A percentile compares a stretch with the other conserved stretches of the same genome.
phyloP scores from a whole-genome alignment of 92 coral and sea anemone species.

The Epizoanthus ramosus region DNA sequence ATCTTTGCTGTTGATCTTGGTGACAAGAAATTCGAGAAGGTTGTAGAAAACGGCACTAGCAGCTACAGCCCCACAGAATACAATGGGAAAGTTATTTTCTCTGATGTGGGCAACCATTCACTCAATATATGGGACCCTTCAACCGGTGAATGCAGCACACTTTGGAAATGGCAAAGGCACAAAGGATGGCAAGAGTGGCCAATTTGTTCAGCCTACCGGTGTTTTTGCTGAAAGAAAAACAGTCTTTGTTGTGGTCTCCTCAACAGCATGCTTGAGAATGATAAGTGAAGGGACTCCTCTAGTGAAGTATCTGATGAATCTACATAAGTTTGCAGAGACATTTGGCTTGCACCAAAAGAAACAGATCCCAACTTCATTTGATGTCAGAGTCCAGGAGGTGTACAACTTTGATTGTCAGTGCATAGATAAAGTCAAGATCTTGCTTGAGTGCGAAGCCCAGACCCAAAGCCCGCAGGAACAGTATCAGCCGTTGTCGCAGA shows the following conservation, averaged over 20 bases:
- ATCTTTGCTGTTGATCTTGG: constrained; percentile 29
- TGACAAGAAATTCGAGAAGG: constrained; percentile 33
- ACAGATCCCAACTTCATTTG: constrained; percentile 2
- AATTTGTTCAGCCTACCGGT: constrained; percentile 42
- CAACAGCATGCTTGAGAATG: constrained; percentile 19
- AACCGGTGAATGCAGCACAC: constrained; percentile 39
- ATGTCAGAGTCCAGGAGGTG: constrained; percentile 41
- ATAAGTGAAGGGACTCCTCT: constrained; percentile 11
- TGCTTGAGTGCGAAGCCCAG: constrained; percentile 51
- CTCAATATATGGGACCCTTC: constrained; percentile 16
- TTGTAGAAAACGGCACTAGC: constrained; percentile 14
- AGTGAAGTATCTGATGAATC: constrained; percentile 11
- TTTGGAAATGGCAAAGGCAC: constrained; percentile 38
- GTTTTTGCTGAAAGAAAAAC: constrained; percentile 40
- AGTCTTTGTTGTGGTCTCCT: constrained; percentile 15
- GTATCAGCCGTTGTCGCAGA: constrained; percentile 51
- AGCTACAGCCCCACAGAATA: constrained; percentile 15
- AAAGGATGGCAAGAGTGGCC: constrained; percentile 48
- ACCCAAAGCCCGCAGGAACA: constrained; percentile 48
- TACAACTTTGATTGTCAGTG: constrained; percentile 52
- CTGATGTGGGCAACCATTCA: constrained; percentile 33
- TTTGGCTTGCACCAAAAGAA: constrained; percentile 28
- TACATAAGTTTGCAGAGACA: constrained; percentile 16
- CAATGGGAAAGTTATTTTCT: constrained; percentile 9
- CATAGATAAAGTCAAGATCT: constrained; percentile 43